Evolutionary conservation across 2,888 invertebrate genomes (phyloP).

Genomic region (Chironomus riparius): DNA sequence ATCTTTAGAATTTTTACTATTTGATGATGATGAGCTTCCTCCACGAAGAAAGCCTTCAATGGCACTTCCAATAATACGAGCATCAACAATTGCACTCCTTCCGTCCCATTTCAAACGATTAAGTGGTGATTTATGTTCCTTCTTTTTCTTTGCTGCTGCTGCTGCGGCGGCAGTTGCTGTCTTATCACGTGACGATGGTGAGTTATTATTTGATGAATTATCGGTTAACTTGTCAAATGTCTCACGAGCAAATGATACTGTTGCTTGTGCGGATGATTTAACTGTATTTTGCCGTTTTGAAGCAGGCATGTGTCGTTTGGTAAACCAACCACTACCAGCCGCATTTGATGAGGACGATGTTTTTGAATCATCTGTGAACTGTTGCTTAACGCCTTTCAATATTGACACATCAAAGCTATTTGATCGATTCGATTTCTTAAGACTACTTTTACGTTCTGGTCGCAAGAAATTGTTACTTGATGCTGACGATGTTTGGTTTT

Average conservation of each 20-base stretch:
- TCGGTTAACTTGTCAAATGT: slow-evolving; percentile 49
- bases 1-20: slow-evolving; percentile 43
- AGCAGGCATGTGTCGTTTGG: slow-evolving; percentile 67
- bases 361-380: slow-evolving; percentile 42
- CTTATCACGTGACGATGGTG: not conserved
- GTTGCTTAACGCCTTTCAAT: slow-evolving; percentile 46
- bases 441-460: slow-evolving; percentile 47
- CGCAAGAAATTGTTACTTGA: slow-evolving; percentile 31
- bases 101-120: slow-evolving; percentile 46
- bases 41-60: slow-evolving; percentile 72
- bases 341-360: slow-evolving; percentile 33
- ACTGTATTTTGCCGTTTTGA: slow-evolving; percentile 51
- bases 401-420: slow-evolving; percentile 79
- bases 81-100: slow-evolving; percentile 68
- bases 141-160: slow-evolving; percentile 24
- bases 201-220: slow-evolving; percentile 35
- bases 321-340: slow-evolving; percentile 63
- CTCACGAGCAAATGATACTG: slow-evolving; percentile 53
- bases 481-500: slow-evolving; percentile 31
- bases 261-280: slow-evolving; percentile 44
- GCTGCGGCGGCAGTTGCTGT: slow-evolving; percentile 18
- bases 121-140: slow-evolving; percentile 30
- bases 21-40: slow-evolving; percentile 38
- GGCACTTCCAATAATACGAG: slow-evolving; percentile 70
- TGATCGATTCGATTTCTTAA: slow-evolving; percentile 62